phyloP scores from a whole-genome alignment of 2,888 invertebrate species.

The Mechanitis messenoides region DNA sequence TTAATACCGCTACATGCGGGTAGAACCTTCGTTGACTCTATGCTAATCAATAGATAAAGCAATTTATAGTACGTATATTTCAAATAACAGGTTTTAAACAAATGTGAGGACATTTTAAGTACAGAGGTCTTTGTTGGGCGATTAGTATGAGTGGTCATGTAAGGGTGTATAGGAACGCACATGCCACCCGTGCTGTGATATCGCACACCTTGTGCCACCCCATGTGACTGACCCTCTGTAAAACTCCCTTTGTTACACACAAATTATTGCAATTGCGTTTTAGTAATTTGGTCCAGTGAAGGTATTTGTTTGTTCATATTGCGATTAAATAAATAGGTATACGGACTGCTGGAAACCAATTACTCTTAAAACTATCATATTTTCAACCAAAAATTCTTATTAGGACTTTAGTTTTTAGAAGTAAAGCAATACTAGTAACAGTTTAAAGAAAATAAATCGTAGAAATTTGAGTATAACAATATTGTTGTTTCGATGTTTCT shows the following conservation, averaged over 20 bases:
- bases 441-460: too few species aligned
- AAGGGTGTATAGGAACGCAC: constrained; percentile 67
- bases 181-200: constrained; percentile 67
- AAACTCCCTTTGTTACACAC: constrained; percentile 34
- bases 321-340: neutral
- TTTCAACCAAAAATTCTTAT: too few species aligned
- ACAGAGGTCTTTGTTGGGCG: constrained; percentile 55
- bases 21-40: constrained; percentile 40
- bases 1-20: constrained; percentile 50
- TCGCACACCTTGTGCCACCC: constrained; percentile 73
- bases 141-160: constrained; percentile 45
- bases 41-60: constrained; percentile 44
- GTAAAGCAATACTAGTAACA: too few species aligned
- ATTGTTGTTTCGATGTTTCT: too few species aligned
- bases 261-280: constrained; percentile 35
- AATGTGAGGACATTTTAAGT: constrained; percentile 1
- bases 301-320: constrained; percentile 3
- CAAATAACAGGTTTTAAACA: constrained; percentile 9
- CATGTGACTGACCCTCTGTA: constrained; percentile 57
- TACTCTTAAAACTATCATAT: too few species aligned
- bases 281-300: constrained; percentile 14
- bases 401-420: too few species aligned
- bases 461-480: too few species aligned
- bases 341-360: too few species aligned
- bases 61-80: too few species aligned